Base-by-base conservation (phyloP, 2,113 vertebrate species). In the Silurus meridionalis region DNA sequence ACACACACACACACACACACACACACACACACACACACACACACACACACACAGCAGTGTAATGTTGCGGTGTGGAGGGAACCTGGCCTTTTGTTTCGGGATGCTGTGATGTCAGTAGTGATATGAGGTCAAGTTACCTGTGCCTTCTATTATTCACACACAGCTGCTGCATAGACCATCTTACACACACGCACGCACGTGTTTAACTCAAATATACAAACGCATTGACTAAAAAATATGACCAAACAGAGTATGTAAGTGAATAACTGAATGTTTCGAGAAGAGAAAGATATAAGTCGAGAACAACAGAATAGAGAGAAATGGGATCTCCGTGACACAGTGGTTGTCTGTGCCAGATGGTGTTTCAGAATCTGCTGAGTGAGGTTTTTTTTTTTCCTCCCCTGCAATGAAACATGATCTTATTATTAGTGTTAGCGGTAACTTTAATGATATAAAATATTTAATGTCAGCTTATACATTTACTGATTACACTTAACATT, bases 91-190 rank as follows among this genome's bases (percentile, higher is more conserved):
- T 91, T 93, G 93, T 94, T 94, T 93, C 90, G 69, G 60, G 46
- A 79, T 75, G 75, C 85, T 89, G 81, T 83, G 69, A 87, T 91
- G 92, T 90, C 89, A 80, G 85, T 81, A 90, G 88, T 90, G 90
- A 91, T 91, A 90, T 85, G 89, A 92, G 94, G 91, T 95, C 93
- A 92, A 88, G 87, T 95, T 94, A 94, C 94, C 87, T 9, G 69
- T 37, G 81, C 83, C 85, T 84, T 95, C 86, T 91, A 95, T 95
- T 95, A 95, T 95, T 95, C 90, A 95, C 91, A 88, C 89, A 87
- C 92, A 93, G 92, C 92, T 94, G 92, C 90, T 89, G 89, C 88
- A 82, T 69, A 85, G 83, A 74, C 50, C 28, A 77, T 60, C 91
- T 69, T 53, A n/a, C 75, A 77, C 14, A 78, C 46, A 77, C 61